Evolutionary conservation across 1,140 invertebrate genomes (phyloP), one percentile per base, ranked within the genome.

Genomic region (Goniozus legneri): DNA sequence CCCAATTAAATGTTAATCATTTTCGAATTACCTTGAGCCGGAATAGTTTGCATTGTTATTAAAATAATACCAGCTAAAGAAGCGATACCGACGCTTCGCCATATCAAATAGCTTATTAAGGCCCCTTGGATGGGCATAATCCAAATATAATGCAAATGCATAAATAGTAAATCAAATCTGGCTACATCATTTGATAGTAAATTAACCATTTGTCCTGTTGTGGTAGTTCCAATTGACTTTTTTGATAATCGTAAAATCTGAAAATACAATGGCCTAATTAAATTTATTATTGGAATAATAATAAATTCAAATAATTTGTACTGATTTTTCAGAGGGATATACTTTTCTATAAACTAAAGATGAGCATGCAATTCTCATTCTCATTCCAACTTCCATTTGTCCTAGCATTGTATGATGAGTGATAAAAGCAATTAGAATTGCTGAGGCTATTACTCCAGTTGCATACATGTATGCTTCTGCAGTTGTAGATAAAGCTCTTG

Each of bases 181-280:
- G 78, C 79, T 7, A 85, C 77, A 57, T 92, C 90, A 56, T 92
- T 94, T 12, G 92, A 90, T 62, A 95, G 78, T 2, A 95, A 67
- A 62, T 94, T 93, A 20, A 94, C 84, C 47, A 92, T 85, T 71
- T 92, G 89, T 1, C 91, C 91, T 16, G 84, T 83, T 1, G 90
- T 87, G 2, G 82, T 82, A 49, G 77, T 64, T 15, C 73, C 73
- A n/a, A 84, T 56, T 1, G 83, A 73, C 10, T 65, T 69, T 44
- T 65, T 62, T 22, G 73, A 77, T 36, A 78, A 50, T 10, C 64
- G 61, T 39, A 70, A 44, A 32, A 73, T 66, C 70, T 73, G 42
- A 27, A 47, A 45, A 15, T 21, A 19, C 32, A 30, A 7, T 35
- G 44, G 24, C 22, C 27, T 49, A 13, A 15, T 13, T 13, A 15